Conservation (phyloP, 2,113 vertebrate genomes). For the Camelus dromedarius region DNA sequence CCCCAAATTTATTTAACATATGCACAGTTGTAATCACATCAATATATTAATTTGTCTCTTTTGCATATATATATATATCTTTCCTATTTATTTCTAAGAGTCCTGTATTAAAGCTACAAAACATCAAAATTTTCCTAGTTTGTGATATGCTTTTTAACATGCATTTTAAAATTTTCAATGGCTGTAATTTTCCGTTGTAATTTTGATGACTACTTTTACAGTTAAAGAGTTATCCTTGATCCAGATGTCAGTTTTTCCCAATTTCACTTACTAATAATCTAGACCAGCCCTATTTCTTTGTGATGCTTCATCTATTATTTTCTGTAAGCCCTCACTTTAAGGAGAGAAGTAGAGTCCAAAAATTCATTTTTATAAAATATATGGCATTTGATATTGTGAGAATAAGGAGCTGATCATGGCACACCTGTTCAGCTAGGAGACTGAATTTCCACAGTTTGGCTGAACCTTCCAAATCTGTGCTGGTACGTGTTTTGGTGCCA, state of each 20-base stretch:
- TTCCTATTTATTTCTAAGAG: background rate
- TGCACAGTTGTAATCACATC: background rate
- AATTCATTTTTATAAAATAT: background rate
- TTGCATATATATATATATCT: background rate
- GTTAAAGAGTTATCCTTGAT: background rate
- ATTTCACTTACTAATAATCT: background rate
- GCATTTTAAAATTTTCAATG: background rate
- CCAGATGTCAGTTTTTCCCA: background rate
- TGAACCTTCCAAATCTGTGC: background rate
- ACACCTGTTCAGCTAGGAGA: too few relatives aligned
- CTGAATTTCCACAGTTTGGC: background rate
- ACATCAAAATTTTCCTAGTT: background rate
- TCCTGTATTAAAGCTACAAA: background rate
- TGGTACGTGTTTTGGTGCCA: too few relatives aligned
- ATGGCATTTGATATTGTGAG: background rate
- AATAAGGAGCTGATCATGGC: rapidly evolving
- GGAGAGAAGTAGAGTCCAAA: background rate
- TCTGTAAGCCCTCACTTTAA: background rate
- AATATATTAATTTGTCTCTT: background rate
- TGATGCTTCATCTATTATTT: background rate
- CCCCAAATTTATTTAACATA: background rate
- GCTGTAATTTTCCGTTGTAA: background rate
- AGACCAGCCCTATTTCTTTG: background rate
- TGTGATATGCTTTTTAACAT: background rate
- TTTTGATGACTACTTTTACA: background rate